Evolutionary conservation across 2,888 invertebrate genomes (phyloP).

Genomic region (Nymphalis urticae): DNA sequence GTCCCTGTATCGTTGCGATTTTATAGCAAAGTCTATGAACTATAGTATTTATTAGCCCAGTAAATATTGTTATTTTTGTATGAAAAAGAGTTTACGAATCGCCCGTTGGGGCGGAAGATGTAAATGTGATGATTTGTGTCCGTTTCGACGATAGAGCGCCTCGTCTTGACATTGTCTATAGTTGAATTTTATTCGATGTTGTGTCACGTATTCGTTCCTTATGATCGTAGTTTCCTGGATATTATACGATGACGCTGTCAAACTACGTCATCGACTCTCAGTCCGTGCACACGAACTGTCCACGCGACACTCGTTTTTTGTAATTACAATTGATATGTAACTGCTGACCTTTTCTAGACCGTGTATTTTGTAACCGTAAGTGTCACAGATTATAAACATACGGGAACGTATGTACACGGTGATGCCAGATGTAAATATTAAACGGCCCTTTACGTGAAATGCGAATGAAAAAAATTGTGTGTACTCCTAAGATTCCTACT

Average conservation of each 20-base stretch:
- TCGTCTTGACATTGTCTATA: conserved; percentile 18
- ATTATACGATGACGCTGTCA: neutral
- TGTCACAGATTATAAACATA: conserved; percentile 19
- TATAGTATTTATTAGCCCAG: conserved; percentile 21
- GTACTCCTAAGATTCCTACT: conserved; percentile 1
- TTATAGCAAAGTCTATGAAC: conserved; percentile 27
- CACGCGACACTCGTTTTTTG: neutral
- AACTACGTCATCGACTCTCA: neutral
- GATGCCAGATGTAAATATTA: neutral
- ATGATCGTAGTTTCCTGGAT: conserved; percentile 11
- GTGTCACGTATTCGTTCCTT: conserved; percentile 21
- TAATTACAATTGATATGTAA: conserved; percentile 18
- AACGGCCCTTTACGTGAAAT: conserved; percentile 9
- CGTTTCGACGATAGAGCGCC: conserved; percentile 8
- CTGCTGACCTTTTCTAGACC: conserved; percentile 28
- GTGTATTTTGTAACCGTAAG: conserved; percentile 27
- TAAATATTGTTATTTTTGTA: conserved; percentile 44
- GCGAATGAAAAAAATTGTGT: neutral
- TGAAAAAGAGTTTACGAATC: conserved; percentile 22
- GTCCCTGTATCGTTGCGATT: conserved; percentile 26
- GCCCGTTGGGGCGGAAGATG: neutral
- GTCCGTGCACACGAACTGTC: neutral
- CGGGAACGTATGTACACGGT: conserved; percentile 1
- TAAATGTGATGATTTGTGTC: conserved; percentile 4
- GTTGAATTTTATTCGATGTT: conserved; percentile 22